Evolutionary conservation across 2,888 invertebrate species (phyloP).

Genomic region (Linnaemya vulpina): DNA sequence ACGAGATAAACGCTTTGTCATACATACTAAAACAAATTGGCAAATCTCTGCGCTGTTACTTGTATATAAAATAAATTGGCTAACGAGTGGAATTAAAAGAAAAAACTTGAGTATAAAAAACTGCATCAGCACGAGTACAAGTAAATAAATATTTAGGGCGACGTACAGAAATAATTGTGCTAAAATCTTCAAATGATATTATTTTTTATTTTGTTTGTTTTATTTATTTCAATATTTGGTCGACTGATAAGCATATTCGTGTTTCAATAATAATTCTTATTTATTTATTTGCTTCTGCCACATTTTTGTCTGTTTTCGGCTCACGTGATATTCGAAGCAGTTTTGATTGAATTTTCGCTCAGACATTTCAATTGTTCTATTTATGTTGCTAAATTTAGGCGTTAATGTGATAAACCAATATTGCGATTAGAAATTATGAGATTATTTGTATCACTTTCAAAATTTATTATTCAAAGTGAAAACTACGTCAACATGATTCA

Average conservation of each 20-base stretch:
- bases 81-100: no score
- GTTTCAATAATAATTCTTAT: conserved; percentile 14
- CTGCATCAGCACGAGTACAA: no score
- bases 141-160: neutral
- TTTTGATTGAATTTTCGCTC: neutral
- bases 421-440: conserved; percentile 16
- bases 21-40: no score
- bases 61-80: no score
- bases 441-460: neutral
- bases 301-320: neutral
- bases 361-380: neutral
- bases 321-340: conserved; percentile 37
- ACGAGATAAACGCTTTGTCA: no score
- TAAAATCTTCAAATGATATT: neutral
- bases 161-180: neutral
- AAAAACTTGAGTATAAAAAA: no score
- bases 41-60: no score
- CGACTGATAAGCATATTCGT: conserved; percentile 20
- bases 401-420: neutral
- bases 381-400: neutral
- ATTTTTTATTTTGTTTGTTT: neutral
- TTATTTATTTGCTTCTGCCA: neutral
- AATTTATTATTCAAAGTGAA: neutral
- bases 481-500: neutral
- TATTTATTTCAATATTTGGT: conserved; percentile 5